Base-by-base conservation (phyloP, 2,113 vertebrate species). In the Lepus timidus region DNA sequence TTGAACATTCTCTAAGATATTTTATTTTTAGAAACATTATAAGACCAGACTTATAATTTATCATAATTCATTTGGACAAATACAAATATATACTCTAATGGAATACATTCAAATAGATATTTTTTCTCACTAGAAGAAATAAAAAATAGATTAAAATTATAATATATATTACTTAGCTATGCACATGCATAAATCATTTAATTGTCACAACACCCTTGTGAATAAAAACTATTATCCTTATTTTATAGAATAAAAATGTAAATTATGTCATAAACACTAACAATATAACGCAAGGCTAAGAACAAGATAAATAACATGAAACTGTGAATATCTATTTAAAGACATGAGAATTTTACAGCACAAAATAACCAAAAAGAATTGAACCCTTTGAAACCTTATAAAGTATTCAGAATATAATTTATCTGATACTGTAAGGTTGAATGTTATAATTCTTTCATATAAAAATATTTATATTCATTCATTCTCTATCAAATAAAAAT, bases 231-330 rank as follows among this genome's bases (percentile, higher is more conserved):
- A 55, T 73, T 52, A 44, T 84, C 10, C 12, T 12, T 33, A 55
- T 81, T 75, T 82, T 82, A 70, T 25, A 61, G 25, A n/a, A 65
- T 20, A 27, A 22, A 78, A 83, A 79, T 58, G n/a, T 67, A 51
- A 23, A 88, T 80, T 91, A 44, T 65, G 17, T 67, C 27, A 94
- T 88, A 83, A 91, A 75, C 71, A 6, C 22, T 88, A 76, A 80
- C 23, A 80, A 8, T 80, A 49, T 51, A 85, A 80, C 27, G 17
- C 14, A 88, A 82, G 75, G 5, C 12, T n/a, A 90, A 62, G 22
- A 84, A 44, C 8, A 81, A 73, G 4, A 73, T 25, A 80, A 93
- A 71, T 92, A 65, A 93, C 3, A 89, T 76, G 22, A 87, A 3
- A 65, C 23, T 29, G 17, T 58, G 49, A 73, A 62, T 75, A 62